Percentiles rank a stretch among this genome's conserved stretches.
These are phyloP conservation scores for Danio albolineatus DNA, from an alignment of 2,797 vertebrate species.

Conservation along the genomic window DNA sequence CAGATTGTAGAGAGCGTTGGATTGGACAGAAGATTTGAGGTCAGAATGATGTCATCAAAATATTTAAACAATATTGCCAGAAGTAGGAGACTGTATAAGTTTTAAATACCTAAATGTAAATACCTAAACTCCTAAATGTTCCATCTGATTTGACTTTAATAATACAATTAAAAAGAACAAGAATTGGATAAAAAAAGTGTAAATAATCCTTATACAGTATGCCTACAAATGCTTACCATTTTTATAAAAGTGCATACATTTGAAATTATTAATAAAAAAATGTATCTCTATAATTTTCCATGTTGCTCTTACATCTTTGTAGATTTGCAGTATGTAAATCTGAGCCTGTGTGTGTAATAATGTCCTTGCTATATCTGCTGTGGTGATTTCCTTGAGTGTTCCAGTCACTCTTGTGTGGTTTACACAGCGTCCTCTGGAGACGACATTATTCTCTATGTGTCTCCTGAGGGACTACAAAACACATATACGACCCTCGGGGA, in stretches of 20 bases:
- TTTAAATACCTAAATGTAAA: too few relatives aligned
- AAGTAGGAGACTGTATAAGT: too few relatives aligned
- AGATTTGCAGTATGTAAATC: neutral
- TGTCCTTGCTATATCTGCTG: slow-evolving; percentile 30
- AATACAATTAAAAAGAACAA: too few relatives aligned
- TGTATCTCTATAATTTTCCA: neutral
- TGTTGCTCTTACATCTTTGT: neutral
- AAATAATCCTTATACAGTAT: too few relatives aligned
- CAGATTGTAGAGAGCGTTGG: too few relatives aligned
- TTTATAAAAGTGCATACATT: neutral
- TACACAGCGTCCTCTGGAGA: slow-evolving; percentile 39
- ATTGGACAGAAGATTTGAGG: too few relatives aligned
- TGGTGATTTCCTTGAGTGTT: slow-evolving; percentile 27
- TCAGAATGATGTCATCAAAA: too few relatives aligned
- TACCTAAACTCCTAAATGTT: too few relatives aligned
- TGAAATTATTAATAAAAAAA: neutral
- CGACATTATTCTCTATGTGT: slow-evolving; percentile 15
- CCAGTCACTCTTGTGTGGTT: slow-evolving; percentile 33
- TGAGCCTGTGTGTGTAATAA: slow-evolving; percentile 25
- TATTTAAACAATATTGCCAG: too few relatives aligned
- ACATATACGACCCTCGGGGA: slow-evolving; percentile 6
- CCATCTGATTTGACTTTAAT: too few relatives aligned
- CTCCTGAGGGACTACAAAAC: slow-evolving; percentile 8
- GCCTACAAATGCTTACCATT: too few relatives aligned
- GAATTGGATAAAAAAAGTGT: too few relatives aligned